Base-by-base conservation (phyloP, 2,888 invertebrate species). In the Agonopterix heracliana region DNA sequence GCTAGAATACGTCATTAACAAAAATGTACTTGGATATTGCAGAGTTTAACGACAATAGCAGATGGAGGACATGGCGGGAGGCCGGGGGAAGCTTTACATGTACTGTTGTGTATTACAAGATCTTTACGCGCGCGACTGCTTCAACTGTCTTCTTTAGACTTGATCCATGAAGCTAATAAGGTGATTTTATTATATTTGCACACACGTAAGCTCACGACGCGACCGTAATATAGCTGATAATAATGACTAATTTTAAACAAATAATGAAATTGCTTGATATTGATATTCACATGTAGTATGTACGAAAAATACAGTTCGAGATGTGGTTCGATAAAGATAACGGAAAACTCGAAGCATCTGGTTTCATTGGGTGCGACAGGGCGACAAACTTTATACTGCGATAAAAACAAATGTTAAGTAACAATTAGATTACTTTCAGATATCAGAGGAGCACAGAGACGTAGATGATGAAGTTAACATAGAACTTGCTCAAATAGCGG, bases 1-100 rank as follows among this genome's bases (percentile, higher is more conserved):
- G 2, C 7, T 26, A 1, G 3, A 17, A 26, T 26, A 5, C 26
- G 26, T 26, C 5, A 5, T 26, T 5, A 7, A 26, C 26, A 26
- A 5, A 5, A 26, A 26, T 26, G 0, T 26, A 5, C 26, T 26
- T 26, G 26, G 26, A n/a, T 41, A 52, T 68, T 73, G n/a, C 66
- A 88, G 87, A 78, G 68, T 61, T 69, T 88, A 42, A 48, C 81
- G 42, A 56, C 73, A 13, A 80, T 86, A 64, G 62, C 77, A 13
- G 78, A 78, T 52, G 72, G 76, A 1, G 71, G 65, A 43, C 68
- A 73, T 49, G 73, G 73, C 12, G 73, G 75, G 3, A 68, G 74
- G 26, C 72, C 75, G 2, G 69, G 63, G 9, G 87, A 87, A 60
- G 80, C 84, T 8, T 56, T 87, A 36, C 63, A 71, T 51, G 83